phyloP scores from a whole-genome alignment of 2,888 invertebrate genomes.

The Heliconius hortense region DNA sequence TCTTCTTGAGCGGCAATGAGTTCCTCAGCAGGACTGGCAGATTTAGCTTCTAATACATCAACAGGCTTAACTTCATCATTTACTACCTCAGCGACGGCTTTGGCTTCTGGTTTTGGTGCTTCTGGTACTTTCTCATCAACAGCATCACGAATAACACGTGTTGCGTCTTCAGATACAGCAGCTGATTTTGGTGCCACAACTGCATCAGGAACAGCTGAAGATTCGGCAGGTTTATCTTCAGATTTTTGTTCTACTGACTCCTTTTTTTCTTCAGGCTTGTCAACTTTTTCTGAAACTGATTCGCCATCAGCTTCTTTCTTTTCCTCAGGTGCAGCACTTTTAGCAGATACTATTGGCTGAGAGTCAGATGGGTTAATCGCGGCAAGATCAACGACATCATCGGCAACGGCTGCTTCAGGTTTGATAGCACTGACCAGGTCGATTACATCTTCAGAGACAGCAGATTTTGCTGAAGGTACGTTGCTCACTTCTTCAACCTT shows the following conservation, averaged over 20 bases:
- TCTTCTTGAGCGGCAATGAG: slow-evolving; percentile 45
- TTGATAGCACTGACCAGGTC: slow-evolving; percentile 65
- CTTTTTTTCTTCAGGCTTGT: slow-evolving; percentile 43
- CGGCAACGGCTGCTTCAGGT: slow-evolving; percentile 61
- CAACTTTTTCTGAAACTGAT: slow-evolving; percentile 35
- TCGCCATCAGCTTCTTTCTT: slow-evolving; percentile 52
- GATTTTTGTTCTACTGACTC: slow-evolving; percentile 46
- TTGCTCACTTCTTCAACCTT: slow-evolving; percentile 59
- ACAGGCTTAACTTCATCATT: slow-evolving; percentile 40
- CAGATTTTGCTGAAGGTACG: slow-evolving; percentile 55
- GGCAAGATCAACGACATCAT: slow-evolving; percentile 61
- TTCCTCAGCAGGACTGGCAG: slow-evolving; percentile 46
- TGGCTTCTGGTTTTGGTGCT: slow-evolving; percentile 42
- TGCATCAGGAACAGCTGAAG: slow-evolving; percentile 36
- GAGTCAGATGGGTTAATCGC: slow-evolving; percentile 59
- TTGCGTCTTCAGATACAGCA: slow-evolving; percentile 51
- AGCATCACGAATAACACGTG: slow-evolving; percentile 68
- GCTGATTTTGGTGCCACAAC: slow-evolving; percentile 42
- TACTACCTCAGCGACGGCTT: slow-evolving; percentile 42
- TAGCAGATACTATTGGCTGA: slow-evolving; percentile 57
- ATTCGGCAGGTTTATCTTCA: slow-evolving; percentile 45
- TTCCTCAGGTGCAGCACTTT: slow-evolving; percentile 66
- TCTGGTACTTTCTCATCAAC: slow-evolving; percentile 55
- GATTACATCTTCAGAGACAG: slow-evolving; percentile 53
- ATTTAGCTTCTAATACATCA: slow-evolving; percentile 44